A percentile compares a stretch with the other conserved stretches of the same genome.
Evolutionary conservation across 2,797 vertebrate species (phyloP).

Genomic region (Crenichthys baileyi): DNA sequence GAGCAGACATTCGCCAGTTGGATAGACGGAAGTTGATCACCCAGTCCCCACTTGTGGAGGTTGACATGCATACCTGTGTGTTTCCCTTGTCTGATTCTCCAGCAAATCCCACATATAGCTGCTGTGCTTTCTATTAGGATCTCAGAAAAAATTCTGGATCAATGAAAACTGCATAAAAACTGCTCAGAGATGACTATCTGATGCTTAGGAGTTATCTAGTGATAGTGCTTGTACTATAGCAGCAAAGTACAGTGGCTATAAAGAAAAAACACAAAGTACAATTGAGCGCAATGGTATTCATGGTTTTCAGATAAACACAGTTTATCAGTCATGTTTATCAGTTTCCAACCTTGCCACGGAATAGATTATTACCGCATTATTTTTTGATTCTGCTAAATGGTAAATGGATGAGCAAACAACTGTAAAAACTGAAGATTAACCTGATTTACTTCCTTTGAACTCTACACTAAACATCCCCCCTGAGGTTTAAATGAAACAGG

Average conservation of each 20-base stretch:
- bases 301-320: not conserved
- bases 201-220: not conserved
- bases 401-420: not conserved
- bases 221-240: not conserved
- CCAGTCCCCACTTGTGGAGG: too few relatives aligned
- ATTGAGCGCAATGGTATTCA: not conserved
- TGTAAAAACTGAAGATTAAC: not conserved
- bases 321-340: not conserved
- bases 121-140: too few relatives aligned
- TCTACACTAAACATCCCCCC: not conserved
- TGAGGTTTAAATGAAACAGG: not conserved
- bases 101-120: too few relatives aligned
- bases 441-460: not conserved
- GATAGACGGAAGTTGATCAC: too few relatives aligned
- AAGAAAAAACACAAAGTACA: not conserved
- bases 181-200: not conserved
- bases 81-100: too few relatives aligned
- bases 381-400: not conserved
- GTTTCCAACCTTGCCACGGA: not conserved
- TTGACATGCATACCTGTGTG: too few relatives aligned
- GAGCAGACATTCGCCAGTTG: too few relatives aligned
- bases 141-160: too few relatives aligned
- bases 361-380: not conserved
- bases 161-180: too few relatives aligned
- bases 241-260: not conserved